Percentiles rank a stretch among this genome's conserved stretches.
Evolutionary conservation across 1,140 invertebrate species (phyloP).

Genomic region (Ceratitis capitata): DNA sequence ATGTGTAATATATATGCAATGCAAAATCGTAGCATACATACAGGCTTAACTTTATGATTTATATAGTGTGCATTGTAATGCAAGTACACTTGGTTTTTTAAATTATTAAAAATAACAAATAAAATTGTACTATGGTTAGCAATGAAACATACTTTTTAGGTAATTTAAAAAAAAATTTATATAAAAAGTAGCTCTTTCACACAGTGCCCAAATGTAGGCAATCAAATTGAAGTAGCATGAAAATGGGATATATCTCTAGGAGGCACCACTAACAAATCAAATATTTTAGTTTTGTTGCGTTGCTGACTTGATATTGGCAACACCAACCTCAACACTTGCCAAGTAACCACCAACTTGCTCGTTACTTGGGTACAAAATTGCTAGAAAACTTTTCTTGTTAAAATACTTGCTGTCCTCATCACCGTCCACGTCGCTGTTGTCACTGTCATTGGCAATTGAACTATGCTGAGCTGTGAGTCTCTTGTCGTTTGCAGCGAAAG

Average conservation of each 20-base stretch:
- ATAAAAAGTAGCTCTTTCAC: not conserved
- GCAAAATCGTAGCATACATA: not conserved
- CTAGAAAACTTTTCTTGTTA: conserved; percentile 18
- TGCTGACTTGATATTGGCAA: not conserved
- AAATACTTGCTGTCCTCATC: not conserved
- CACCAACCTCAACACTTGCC: not conserved
- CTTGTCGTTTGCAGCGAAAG: not conserved
- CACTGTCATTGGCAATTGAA: not conserved
- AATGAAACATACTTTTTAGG: not conserved
- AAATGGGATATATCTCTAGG: not conserved
- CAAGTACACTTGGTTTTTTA: not conserved
- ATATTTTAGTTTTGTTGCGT: not conserved
- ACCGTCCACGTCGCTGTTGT: not conserved
- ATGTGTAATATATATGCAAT: not conserved
- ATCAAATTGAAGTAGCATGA: too few species aligned
- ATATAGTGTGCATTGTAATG: not conserved
- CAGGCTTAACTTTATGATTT: not conserved
- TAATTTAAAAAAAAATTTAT: too few species aligned
- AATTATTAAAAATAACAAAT: not conserved
- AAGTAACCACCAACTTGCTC: not conserved
- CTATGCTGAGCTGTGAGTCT: not conserved
- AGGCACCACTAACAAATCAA: not conserved
- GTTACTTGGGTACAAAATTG: conserved; percentile 9
- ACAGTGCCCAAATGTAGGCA: not conserved
- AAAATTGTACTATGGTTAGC: not conserved